phyloP scores from a whole-genome alignment of 2,797 vertebrate genomes.

The Synanceia verrucosa region DNA sequence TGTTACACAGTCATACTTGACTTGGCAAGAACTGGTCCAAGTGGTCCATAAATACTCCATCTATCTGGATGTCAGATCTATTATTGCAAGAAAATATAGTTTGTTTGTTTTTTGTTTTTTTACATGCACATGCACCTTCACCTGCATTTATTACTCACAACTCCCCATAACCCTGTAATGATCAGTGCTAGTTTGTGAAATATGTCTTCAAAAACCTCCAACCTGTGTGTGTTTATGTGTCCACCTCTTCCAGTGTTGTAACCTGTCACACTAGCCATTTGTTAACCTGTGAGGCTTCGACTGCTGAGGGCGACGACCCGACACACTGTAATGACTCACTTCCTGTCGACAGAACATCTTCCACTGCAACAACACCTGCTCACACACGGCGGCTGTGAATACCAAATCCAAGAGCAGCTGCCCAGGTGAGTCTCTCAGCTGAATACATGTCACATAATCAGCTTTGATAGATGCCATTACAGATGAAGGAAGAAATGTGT shows the following conservation, averaged over 20 bases:
- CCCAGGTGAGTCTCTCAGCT: not conserved
- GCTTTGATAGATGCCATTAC: not conserved
- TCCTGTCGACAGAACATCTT: conserved; percentile 3
- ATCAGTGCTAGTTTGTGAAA: too few species aligned
- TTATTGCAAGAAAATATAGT: too few species aligned
- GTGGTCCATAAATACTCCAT: too few species aligned
- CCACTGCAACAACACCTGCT: not conserved
- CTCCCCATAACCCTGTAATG: too few species aligned
- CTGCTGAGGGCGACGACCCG: not conserved
- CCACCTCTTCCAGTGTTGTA: not conserved
- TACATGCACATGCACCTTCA: too few species aligned
- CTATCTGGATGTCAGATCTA: too few species aligned
- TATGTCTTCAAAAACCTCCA: not conserved
- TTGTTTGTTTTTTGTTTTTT: too few species aligned
- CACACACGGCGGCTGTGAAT: not conserved
- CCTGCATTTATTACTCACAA: too few species aligned
- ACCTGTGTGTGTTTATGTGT: not conserved
- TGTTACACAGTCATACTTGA: too few species aligned
- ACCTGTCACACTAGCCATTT: conserved; percentile 14
- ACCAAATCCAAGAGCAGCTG: not conserved
- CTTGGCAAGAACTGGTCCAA: too few species aligned
- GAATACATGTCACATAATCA: not conserved
- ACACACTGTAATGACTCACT: conserved; percentile 26
- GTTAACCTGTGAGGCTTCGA: conserved; percentile 19
- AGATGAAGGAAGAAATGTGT: not conserved